Evolutionary conservation across 2,888 invertebrate genomes (phyloP).

Genomic region (Caenorhabditis angaria): DNA sequence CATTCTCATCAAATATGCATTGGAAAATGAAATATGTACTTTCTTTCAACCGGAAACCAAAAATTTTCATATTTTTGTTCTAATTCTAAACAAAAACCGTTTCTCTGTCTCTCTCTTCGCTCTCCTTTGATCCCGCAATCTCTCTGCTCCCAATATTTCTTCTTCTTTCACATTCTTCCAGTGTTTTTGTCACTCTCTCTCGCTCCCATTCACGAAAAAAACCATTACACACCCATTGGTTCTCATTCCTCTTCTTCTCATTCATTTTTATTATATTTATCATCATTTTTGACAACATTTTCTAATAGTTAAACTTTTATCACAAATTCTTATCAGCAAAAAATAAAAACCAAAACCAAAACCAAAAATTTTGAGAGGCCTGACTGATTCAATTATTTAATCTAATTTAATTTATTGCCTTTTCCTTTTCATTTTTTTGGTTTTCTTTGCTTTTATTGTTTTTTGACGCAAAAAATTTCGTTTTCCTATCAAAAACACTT

Average conservation of each 20-base stretch:
- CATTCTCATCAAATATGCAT: neutral
- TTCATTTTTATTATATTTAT: constrained; percentile 3
- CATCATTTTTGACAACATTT: too few relatives aligned
- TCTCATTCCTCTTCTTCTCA: constrained; percentile 2
- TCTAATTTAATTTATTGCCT: neutral
- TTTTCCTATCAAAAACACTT: neutral
- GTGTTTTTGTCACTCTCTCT: too few relatives aligned
- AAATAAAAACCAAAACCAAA: too few relatives aligned
- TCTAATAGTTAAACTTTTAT: too few relatives aligned
- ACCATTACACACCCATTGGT: constrained; percentile 1
- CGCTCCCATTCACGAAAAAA: neutral
- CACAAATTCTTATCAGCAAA: too few relatives aligned
- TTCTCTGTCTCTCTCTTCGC: neutral
- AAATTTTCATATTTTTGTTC: neutral
- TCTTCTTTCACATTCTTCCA: neutral
- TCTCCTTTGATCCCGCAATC: neutral
- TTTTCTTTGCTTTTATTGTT: neutral
- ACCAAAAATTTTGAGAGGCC: too few relatives aligned
- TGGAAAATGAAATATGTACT: neutral
- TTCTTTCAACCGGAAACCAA: too few relatives aligned
- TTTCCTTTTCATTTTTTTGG: too few relatives aligned
- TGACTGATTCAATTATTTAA: neutral
- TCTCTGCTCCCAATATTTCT: neutral
- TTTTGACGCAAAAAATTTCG: neutral
- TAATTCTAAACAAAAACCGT: neutral